Conservation (phyloP, 1,140 invertebrate genomes). For the Nasonia longicornis region DNA sequence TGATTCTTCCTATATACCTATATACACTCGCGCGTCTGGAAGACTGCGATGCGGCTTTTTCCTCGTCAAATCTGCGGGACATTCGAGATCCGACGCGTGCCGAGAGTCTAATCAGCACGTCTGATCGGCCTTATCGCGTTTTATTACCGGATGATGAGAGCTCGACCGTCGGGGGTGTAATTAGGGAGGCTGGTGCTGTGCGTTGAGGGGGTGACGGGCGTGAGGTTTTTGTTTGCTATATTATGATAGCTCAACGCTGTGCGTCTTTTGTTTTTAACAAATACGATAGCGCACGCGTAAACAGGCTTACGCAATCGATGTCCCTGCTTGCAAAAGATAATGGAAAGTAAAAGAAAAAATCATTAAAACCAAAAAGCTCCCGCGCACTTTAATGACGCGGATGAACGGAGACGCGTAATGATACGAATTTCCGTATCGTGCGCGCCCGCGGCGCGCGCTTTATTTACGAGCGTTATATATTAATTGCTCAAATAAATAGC, state of each 20-base stretch:
- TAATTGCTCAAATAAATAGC: slow-evolving; percentile 69
- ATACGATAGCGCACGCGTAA: not conserved
- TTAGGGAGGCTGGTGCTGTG: not conserved
- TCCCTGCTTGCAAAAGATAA: not conserved
- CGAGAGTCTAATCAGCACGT: slow-evolving; percentile 2
- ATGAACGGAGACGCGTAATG: slow-evolving; percentile 63
- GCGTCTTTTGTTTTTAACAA: too few relatives aligned
- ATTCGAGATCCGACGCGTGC: slow-evolving; percentile 13
- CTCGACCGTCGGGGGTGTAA: not conserved
- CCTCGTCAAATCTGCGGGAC: slow-evolving; percentile 11
- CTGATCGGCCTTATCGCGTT: slow-evolving; percentile 30
- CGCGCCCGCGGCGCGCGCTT: slow-evolving; percentile 50
- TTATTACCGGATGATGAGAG: slow-evolving; percentile 9
- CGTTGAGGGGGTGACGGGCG: not conserved
- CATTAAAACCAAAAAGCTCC: not conserved
- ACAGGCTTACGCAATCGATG: not conserved
- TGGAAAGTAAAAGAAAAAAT: not conserved
- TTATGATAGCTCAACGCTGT: too few relatives aligned
- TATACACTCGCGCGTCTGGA: not conserved
- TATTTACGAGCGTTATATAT: slow-evolving; percentile 69
- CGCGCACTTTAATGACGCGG: slow-evolving; percentile 55
- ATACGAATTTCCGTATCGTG: slow-evolving; percentile 58
- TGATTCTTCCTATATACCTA: not conserved
- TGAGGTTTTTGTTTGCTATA: too few relatives aligned
- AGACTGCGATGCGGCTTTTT: not conserved